Evolutionary conservation across 1,140 invertebrate genomes (phyloP).

Genomic region (Drosophila hydei): DNA sequence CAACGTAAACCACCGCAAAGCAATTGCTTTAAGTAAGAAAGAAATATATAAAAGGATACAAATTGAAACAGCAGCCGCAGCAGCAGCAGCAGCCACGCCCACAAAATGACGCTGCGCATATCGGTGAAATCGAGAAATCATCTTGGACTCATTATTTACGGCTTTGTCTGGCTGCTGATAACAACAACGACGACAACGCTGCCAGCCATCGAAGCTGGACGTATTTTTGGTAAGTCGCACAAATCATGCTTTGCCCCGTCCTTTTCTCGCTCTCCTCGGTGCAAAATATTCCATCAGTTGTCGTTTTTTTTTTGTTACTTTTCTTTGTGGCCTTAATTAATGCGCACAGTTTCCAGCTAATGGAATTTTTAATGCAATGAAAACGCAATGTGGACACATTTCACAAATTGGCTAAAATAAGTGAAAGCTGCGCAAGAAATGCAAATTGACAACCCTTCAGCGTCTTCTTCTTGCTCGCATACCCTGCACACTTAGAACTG

Average conservation of each 20-base stretch:
- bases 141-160: conserved; percentile 78
- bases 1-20: conserved; percentile 75
- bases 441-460: conserved; percentile 17
- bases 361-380: conserved; percentile 77
- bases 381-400: conserved; percentile 52
- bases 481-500: neutral
- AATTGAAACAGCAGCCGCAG: conserved; percentile 21
- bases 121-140: conserved; percentile 77
- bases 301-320: conserved; percentile 10
- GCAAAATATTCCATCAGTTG: conserved; percentile 50
- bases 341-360: conserved; percentile 69
- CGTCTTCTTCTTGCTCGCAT: neutral
- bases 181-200: conserved; percentile 58
- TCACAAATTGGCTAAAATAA: conserved; percentile 43
- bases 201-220: conserved; percentile 64
- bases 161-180: conserved; percentile 66
- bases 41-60: conserved; percentile 5
- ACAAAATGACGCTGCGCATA: conserved; percentile 82
- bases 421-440: neutral
- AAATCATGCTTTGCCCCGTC: neutral
- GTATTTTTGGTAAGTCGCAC: conserved; percentile 75
- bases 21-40: conserved; percentile 65
- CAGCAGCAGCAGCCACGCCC: conserved; percentile 31
- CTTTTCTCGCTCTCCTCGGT: neutral
- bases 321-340: conserved; percentile 53